Evolutionary conservation across 2,888 invertebrate species (phyloP).

Genomic region (Creontiades dilutus): DNA sequence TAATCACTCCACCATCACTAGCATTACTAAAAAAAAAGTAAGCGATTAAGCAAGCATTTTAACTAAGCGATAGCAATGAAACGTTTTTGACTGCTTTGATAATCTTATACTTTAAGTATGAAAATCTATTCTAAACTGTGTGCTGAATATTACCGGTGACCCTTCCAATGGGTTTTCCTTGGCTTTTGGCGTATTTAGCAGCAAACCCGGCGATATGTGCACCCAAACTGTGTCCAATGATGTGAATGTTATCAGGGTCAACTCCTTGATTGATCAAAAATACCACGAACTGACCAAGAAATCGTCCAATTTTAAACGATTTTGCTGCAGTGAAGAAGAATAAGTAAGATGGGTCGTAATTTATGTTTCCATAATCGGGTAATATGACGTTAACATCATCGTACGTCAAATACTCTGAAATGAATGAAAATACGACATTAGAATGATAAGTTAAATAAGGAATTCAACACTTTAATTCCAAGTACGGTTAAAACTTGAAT

Average conservation of each 20-base stretch:
- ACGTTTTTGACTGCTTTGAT: too few species aligned
- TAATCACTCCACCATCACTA: too few species aligned
- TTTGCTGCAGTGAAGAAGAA: background rate
- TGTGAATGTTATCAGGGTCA: background rate
- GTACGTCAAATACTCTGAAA: slow-evolving; percentile 9
- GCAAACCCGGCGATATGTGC: slow-evolving; percentile 44
- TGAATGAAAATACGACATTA: background rate
- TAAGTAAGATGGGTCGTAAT: background rate
- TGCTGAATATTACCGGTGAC: background rate
- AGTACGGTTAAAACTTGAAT: too few species aligned
- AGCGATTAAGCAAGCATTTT: too few species aligned
- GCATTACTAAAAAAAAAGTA: too few species aligned
- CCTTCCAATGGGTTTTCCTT: background rate
- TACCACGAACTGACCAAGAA: slow-evolving; percentile 2
- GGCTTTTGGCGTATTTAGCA: slow-evolving; percentile 14
- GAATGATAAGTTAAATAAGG: too few species aligned
- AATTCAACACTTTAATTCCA: too few species aligned
- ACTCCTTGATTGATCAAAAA: slow-evolving; percentile 41
- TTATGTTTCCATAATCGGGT: background rate
- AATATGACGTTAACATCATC: slow-evolving; percentile 31
- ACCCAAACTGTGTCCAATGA: slow-evolving; percentile 52
- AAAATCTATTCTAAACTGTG: too few species aligned
- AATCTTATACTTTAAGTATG: too few species aligned
- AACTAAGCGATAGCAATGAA: too few species aligned
- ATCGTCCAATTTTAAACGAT: slow-evolving; percentile 7